Evolutionary conservation across 2,113 vertebrate species (phyloP).

Genomic region (Setophaga coronata): DNA sequence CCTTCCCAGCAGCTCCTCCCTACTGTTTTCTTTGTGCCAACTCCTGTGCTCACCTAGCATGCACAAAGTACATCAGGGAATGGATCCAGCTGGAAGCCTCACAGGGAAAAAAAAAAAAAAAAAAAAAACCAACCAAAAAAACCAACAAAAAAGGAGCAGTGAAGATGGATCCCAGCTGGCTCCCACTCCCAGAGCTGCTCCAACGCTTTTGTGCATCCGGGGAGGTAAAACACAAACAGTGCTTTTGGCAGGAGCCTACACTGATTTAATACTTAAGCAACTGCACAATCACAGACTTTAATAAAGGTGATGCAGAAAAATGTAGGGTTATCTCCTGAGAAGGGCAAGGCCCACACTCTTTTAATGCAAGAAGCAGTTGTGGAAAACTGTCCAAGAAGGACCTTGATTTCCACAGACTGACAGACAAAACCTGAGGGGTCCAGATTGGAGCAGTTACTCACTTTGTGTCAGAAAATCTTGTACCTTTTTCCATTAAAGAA

Average conservation of each 20-base stretch:
- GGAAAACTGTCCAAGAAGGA: background rate
- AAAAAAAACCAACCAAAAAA: too few species aligned
- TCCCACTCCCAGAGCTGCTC: background rate
- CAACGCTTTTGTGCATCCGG: rapidly evolving
- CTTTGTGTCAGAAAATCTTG: background rate
- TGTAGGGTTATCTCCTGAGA: background rate
- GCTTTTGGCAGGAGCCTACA: background rate
- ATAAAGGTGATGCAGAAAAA: background rate
- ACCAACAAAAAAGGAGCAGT: background rate
- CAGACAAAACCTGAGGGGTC: background rate
- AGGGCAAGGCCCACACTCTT: background rate
- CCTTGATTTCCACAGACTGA: background rate
- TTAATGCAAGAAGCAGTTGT: background rate
- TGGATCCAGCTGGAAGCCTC: background rate
- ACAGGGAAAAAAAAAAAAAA: rapidly evolving
- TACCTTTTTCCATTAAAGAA: background rate
- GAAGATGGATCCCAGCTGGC: background rate
- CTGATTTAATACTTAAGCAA: background rate
- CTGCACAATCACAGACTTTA: background rate
- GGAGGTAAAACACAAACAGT: background rate
- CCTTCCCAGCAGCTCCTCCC: background rate
- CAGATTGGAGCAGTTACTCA: background rate
- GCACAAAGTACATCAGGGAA: background rate
- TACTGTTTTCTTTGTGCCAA: background rate
- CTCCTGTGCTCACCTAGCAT: background rate